phyloP scores from a whole-genome alignment of 2,888 invertebrate genomes.

The Catocala nupta region DNA sequence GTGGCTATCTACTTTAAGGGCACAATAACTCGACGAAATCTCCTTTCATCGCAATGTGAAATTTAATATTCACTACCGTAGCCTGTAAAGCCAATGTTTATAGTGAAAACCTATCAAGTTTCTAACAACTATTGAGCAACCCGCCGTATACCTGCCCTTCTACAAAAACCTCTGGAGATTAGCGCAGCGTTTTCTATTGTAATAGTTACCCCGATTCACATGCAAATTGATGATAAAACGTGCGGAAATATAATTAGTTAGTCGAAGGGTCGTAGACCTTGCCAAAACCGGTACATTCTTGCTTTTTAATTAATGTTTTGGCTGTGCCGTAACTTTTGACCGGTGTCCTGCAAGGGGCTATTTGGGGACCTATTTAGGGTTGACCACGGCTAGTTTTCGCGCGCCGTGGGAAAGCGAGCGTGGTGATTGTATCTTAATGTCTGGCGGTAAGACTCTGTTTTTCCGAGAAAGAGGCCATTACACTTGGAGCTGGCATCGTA shows the following conservation, averaged over 20 bases:
- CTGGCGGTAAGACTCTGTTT: constrained; percentile 76
- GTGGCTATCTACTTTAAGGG: constrained; percentile 43
- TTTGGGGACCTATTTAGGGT: constrained; percentile 49
- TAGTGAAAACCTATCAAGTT: constrained; percentile 81
- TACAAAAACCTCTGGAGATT: constrained; percentile 62
- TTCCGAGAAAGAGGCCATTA: constrained; percentile 84
- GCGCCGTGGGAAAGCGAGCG: constrained; percentile 78
- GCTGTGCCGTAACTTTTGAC: constrained; percentile 74
- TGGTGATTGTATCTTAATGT: constrained; percentile 81
- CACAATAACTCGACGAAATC: constrained; percentile 64
- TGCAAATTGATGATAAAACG: constrained; percentile 84
- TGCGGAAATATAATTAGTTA: constrained; percentile 87
- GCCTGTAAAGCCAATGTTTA: constrained; percentile 75
- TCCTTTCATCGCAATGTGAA: constrained; percentile 69
- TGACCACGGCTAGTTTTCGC: constrained; percentile 62
- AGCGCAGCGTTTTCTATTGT: constrained; percentile 78
- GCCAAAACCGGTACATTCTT: constrained; percentile 80
- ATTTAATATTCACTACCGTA: constrained; percentile 69
- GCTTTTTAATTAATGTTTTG: constrained; percentile 84
- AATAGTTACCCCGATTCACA: constrained; percentile 75
- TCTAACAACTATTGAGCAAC: constrained; percentile 72
- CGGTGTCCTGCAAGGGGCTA: constrained; percentile 69
- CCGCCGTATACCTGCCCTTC: constrained; percentile 52
- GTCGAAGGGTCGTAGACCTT: constrained; percentile 71
- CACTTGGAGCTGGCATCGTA: constrained; percentile 78